Base-by-base conservation (phyloP, 2,113 vertebrate species). In the Ifrita kowaldi region DNA sequence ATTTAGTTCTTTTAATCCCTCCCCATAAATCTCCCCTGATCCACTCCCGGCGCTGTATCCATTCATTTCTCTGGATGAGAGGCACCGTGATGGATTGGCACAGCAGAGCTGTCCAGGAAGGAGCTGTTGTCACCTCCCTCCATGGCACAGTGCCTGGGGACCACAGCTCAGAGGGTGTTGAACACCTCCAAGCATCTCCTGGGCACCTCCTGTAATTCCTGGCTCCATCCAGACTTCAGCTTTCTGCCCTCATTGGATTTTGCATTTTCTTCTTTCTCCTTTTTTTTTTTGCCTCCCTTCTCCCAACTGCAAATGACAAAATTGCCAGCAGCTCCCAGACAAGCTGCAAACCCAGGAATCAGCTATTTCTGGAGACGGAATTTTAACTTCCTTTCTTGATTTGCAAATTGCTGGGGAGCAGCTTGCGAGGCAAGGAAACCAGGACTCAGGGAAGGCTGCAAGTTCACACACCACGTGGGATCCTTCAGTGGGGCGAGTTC, bases 1-100 rank as follows among this genome's bases (percentile, higher is more conserved):
- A 92, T 92, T 94, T 93, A 92, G 93, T 83, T 94, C 83, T 94
- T 95, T 90, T 90, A 97, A 94, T 96, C 82, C 93, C 57, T 96
- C 73, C 56, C 81, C 91, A 91, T 96, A 93, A 97, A 97, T 94
- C 95, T 89, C 22, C 73, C 88, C 83, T 56, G 90, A 90, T 86
- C 75, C 60, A 13, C 88, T 93, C 79, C 68, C 39, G 7, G 82
- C 59, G 24, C 71, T 6, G 4, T n/a, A 22, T 47, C 90, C 90
- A 75, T 90, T 88, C 74, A 85, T 92, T 95, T 86, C 64, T 23
- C 28, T 49, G 89, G 68, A 88, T 52, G 55, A 73, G 87, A 83
- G 76, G 90, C 62, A 22, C 47, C 0, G 17, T 6, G 3, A 77
- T 0, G 69, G 57, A 83, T 15, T 62, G 60, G n/a, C 63, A 44